phyloP scores from a whole-genome alignment of 2,797 vertebrate species.

The Periophthalmus magnuspinnatus region DNA sequence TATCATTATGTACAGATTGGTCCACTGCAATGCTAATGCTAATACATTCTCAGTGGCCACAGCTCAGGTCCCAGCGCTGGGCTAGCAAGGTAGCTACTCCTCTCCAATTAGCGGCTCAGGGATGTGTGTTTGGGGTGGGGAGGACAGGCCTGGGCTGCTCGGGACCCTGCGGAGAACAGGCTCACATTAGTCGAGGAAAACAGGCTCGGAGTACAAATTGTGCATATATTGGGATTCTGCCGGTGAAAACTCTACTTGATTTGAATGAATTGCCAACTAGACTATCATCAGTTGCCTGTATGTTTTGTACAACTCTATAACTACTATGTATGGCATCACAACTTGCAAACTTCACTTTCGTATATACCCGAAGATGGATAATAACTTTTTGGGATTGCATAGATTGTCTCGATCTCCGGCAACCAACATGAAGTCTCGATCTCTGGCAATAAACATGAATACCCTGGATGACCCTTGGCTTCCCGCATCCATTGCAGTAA shows the following conservation, averaged over 20 bases:
- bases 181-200: slow-evolving; percentile 59
- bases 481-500: not conserved
- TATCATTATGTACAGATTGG: slow-evolving; percentile 72
- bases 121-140: slow-evolving; percentile 55
- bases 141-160: slow-evolving; percentile 55
- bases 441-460: not conserved
- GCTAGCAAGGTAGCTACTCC: slow-evolving; percentile 59
- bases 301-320: slow-evolving; percentile 21
- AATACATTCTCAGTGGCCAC: slow-evolving; percentile 64
- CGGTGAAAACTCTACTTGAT: slow-evolving; percentile 38
- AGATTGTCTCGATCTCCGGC: not conserved
- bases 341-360: slow-evolving; percentile 7
- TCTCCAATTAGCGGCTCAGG: slow-evolving; percentile 70
- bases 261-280: slow-evolving; percentile 38
- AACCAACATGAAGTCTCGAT: not conserved
- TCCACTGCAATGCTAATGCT: slow-evolving; percentile 70
- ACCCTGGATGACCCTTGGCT: slow-evolving; percentile 1
- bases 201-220: slow-evolving; percentile 50
- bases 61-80: slow-evolving; percentile 53
- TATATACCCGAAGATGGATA: not conserved
- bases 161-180: slow-evolving; percentile 54
- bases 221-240: slow-evolving; percentile 42
- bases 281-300: slow-evolving; percentile 24
- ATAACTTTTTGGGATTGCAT: not conserved
- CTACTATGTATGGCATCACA: not conserved